These are phyloP conservation scores for Cerceris ruficornis DNA, from an alignment of 2,888 invertebrate genomes.

Conservation along the genomic window DNA sequence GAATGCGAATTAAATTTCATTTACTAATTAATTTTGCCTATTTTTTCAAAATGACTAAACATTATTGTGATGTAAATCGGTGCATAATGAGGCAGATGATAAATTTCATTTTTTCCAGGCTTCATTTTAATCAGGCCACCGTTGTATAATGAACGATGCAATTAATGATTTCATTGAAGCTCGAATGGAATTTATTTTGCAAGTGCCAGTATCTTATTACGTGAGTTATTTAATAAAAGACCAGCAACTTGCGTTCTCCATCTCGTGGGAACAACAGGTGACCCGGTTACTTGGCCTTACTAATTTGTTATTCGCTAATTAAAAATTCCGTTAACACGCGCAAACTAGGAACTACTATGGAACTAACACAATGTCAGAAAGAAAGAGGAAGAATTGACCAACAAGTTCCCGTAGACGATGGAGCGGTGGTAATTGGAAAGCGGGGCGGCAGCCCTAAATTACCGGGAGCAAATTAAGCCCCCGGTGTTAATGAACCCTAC, in stretches of 20 bases:
- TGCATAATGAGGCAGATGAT: no score
- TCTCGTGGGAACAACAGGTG: no score
- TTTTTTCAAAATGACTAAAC: no score
- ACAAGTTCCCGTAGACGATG: conserved; percentile 19
- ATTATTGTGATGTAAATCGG: no score
- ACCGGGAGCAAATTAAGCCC: conserved; percentile 53
- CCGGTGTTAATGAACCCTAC: conserved; percentile 61
- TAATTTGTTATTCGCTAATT: conserved; percentile 32
- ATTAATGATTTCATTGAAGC: background rate
- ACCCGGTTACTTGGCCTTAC: background rate
- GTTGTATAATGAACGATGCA: background rate
- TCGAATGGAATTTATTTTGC: background rate
- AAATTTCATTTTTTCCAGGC: no score
- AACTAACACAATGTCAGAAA: conserved; percentile 10
- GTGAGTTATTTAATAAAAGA: no score
- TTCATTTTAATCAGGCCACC: no score
- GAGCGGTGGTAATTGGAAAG: conserved; percentile 54
- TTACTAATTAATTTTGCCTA: no score
- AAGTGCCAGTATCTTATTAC: no score
- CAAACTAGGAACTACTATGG: conserved; percentile 13
- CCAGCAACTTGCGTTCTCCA: no score
- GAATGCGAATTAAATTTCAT: no score
- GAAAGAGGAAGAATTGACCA: conserved; percentile 11
- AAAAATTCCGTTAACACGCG: conserved; percentile 10
- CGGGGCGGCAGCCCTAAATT: conserved; percentile 52